A percentile compares a stretch with the other conserved stretches of the same genome.
These are phyloP conservation scores for Gorsachius goisagi DNA, from an alignment of 2,113 vertebrate genomes.

Conservation along the genomic window DNA sequence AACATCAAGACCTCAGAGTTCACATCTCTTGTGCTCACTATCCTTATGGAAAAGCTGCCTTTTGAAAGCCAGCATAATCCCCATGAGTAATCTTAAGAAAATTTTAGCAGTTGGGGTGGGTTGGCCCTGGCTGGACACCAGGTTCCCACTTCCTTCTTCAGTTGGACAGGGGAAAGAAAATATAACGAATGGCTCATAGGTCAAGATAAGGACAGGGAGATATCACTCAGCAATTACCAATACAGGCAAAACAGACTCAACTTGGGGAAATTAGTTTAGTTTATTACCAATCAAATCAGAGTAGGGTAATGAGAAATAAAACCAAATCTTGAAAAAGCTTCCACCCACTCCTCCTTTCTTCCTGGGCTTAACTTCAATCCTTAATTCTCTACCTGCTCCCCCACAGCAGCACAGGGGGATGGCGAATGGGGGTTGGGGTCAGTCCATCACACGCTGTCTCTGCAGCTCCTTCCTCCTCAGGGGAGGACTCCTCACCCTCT, in stretches of 20 bases:
- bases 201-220: neutral
- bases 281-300: neutral
- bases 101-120: neutral
- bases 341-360: neutral
- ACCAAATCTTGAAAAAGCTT: neutral
- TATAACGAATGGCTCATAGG: neutral
- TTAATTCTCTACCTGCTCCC: neutral
- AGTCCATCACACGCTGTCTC: too few species aligned
- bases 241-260: neutral
- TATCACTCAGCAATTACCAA: neutral
- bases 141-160: neutral
- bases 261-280: neutral
- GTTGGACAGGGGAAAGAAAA: neutral
- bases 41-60: neutral
- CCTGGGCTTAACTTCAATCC: neutral
- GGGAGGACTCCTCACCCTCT: neutral
- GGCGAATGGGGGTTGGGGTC: neutral
- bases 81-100: slow-evolving; percentile 19
- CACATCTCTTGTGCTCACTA: neutral
- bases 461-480: neutral
- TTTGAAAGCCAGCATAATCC: slow-evolving; percentile 22
- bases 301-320: neutral
- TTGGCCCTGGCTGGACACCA: neutral
- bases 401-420: fast-evolving
- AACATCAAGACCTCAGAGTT: neutral